A percentile compares a stretch with the other conserved stretches of the same genome.
These are phyloP conservation scores for Nomia melanderi DNA, from an alignment of 1,140 invertebrate genomes.

Conservation along the genomic window DNA sequence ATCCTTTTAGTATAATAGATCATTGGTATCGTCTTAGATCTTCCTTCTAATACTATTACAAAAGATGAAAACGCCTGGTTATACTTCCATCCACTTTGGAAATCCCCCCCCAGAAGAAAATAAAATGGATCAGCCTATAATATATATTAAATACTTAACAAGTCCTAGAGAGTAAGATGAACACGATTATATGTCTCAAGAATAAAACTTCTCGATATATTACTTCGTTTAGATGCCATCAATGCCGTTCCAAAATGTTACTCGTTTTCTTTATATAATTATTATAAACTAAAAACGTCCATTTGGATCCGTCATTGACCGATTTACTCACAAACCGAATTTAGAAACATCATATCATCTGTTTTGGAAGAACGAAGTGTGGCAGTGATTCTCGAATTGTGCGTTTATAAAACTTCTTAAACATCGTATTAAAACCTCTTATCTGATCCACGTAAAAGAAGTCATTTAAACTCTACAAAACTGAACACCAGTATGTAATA, in stretches of 20 bases:
- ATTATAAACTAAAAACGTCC: background rate
- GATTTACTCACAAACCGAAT: background rate
- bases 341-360: background rate
- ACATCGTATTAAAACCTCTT: background rate
- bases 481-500: background rate
- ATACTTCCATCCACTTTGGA: background rate
- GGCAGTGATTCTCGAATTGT: slow-evolving; percentile 22
- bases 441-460: background rate
- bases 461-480: background rate
- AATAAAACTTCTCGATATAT: slow-evolving; percentile 48
- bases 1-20: slow-evolving; percentile 34
- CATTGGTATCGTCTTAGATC: slow-evolving; percentile 44
- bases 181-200: slow-evolving; percentile 34
- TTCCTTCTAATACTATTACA: slow-evolving; percentile 16
- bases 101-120: background rate
- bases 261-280: background rate
- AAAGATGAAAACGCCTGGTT: background rate
- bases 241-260: background rate
- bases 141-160: slow-evolving; percentile 36
- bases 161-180: slow-evolving; percentile 29
- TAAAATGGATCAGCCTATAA: slow-evolving; percentile 26
- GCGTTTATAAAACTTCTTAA: slow-evolving; percentile 1
- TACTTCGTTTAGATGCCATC: background rate
- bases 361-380: slow-evolving; percentile 6
- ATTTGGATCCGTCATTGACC: slow-evolving; percentile 6